phyloP scores from a whole-genome alignment of 1,140 invertebrate genomes.

The Campoletis sonorensis region DNA sequence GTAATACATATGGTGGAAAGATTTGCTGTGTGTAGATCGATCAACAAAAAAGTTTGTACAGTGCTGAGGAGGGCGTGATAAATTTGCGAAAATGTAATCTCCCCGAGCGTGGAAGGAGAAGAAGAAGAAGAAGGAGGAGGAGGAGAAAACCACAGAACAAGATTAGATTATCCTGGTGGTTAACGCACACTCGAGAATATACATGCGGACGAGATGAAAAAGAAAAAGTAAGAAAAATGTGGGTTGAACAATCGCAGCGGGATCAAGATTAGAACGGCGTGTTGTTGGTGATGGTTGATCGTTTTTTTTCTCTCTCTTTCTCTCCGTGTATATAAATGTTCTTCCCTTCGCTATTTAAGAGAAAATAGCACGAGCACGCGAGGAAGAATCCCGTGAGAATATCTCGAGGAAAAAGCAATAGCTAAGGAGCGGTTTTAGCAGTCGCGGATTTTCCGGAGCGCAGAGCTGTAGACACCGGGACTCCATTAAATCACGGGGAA shows the following conservation, averaged over 20 bases:
- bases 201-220: background rate
- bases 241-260: background rate
- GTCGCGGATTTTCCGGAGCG: slow-evolving; percentile 20
- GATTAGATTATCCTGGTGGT: slow-evolving; percentile 36
- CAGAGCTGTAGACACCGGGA: slow-evolving; percentile 51
- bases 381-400: slow-evolving; percentile 34
- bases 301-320: background rate
- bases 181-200: background rate
- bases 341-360: background rate
- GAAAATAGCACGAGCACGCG: background rate
- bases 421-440: background rate
- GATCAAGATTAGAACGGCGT: slow-evolving; percentile 30
- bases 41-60: slow-evolving; percentile 19
- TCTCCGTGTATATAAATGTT: background rate
- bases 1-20: background rate
- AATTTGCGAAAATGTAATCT: slow-evolving; percentile 42
- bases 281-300: background rate
- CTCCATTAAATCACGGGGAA: slow-evolving; percentile 75
- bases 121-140: background rate
- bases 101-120: background rate
- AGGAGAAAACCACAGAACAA: slow-evolving; percentile 23
- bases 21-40: slow-evolving; percentile 23
- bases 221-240: background rate
- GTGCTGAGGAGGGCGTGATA: background rate
- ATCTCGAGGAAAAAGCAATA: slow-evolving; percentile 16